phyloP scores from a whole-genome alignment of 2,113 vertebrate genomes.

The Agapornis roseicollis region DNA sequence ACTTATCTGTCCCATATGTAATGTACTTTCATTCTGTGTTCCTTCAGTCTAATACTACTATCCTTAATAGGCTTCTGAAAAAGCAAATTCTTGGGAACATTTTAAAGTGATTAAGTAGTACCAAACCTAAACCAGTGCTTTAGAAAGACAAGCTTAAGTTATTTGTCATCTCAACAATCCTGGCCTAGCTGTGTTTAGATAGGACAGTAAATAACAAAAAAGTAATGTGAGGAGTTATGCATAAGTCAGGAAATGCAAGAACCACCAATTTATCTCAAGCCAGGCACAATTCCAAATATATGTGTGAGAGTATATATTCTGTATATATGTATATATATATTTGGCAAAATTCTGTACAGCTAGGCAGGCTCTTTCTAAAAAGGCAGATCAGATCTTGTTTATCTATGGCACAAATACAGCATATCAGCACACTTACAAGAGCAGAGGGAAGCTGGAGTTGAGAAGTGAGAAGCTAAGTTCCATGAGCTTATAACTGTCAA shows the following conservation, averaged over 20 bases:
- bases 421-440: background rate
- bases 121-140: background rate
- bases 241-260: background rate
- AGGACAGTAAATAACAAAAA: background rate
- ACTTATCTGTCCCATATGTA: background rate
- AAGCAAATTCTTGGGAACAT: background rate
- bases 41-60: background rate
- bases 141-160: background rate
- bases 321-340: too few relatives aligned
- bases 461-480: background rate
- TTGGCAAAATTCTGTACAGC: background rate
- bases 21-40: background rate
- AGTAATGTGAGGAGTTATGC: background rate
- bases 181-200: background rate
- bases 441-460: background rate
- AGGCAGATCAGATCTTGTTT: background rate
- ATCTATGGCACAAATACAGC: background rate
- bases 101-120: background rate
- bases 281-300: background rate
- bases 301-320: fast-evolving
- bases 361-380: background rate
- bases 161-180: background rate
- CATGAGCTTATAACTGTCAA: background rate
- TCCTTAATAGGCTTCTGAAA: background rate
- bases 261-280: background rate